Base-by-base conservation (phyloP, 2,797 vertebrate genomes). In the Dipus sagitta region DNA sequence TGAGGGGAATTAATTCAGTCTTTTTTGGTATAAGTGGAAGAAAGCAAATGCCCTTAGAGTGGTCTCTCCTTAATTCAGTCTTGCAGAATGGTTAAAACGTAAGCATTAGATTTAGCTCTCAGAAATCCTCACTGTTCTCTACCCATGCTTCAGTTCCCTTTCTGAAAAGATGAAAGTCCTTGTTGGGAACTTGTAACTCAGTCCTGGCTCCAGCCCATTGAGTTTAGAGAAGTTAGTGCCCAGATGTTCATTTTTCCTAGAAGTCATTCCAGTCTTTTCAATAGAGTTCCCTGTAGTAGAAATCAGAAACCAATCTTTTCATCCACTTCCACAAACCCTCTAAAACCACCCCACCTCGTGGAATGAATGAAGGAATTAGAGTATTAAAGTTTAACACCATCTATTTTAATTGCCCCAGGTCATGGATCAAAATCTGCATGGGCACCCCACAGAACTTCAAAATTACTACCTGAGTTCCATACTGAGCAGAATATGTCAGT, bases 11-110 rank as follows among this genome's bases (percentile, higher is more conserved):
- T 62, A 91, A 28, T 92, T 64, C 62, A 84, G 32, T 52, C 64
- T 80, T 88, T 90, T 28, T 68, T 64, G 21, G 30, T 84, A 20
- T 54, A 47, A 90, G 81, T 30, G 60, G 28, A 81, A 95, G 64
- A 15, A 78, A 65, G 72, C 32, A 7, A 72, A 65, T 82, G 26
- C 38, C 14, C 54, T 54, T 54, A 54, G 2, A 78, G 80, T 21
- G 21, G 54, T 21, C 24, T 42, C 5, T 81, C 38, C 20, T 62
- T 77, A 79, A 9, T 28, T 68, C 54, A 11, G 30, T 10, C 54
- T 80, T 71, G 38, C 87, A 30, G 77, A 67, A 65, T 78, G 75
- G 60, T 52, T 88, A 54, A 89, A 75, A 78, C 30, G 24, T 32
- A 90, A 42, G 62, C 5, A 1, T 54, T 82, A 30, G 67, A 78